Evolutionary conservation across 1,140 invertebrate genomes (phyloP).

Genomic region (Heterodera carotae): DNA sequence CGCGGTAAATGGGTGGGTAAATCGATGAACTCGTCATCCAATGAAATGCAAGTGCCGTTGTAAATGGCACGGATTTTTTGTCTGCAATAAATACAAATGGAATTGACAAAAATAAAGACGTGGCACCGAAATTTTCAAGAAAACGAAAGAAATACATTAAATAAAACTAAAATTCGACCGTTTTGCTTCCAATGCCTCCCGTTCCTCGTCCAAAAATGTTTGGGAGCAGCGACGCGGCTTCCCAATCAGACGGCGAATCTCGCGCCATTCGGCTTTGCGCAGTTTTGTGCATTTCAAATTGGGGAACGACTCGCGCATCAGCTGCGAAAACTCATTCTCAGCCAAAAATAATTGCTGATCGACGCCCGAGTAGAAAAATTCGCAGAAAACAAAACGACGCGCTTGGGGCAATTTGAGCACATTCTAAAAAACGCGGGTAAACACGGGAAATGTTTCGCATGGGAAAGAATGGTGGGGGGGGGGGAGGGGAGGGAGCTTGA

Average conservation of each 20-base stretch:
- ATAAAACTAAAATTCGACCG: constrained; percentile 66
- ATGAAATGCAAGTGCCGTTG: constrained; percentile 76
- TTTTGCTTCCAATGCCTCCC: constrained; percentile 83
- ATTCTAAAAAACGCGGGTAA: constrained; percentile 71
- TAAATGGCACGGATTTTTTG: constrained; percentile 90
- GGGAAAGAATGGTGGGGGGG: not conserved
- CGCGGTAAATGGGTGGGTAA: constrained; percentile 92
- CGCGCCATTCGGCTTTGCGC: constrained; percentile 89
- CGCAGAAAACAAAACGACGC: constrained; percentile 78
- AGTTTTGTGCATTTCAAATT: constrained; percentile 82
- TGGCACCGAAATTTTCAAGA: not conserved
- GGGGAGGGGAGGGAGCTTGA: not conserved
- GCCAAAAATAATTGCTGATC: constrained; percentile 84
- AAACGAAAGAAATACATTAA: not conserved
- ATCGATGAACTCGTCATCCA: constrained; percentile 77
- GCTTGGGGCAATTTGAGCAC: constrained; percentile 96
- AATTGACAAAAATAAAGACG: not conserved
- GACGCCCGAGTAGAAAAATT: constrained; percentile 94
- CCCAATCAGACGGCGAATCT: constrained; percentile 91
- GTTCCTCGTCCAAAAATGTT: constrained; percentile 92
- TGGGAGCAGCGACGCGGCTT: constrained; percentile 82
- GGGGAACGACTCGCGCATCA: constrained; percentile 89
- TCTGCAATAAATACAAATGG: constrained; percentile 29
- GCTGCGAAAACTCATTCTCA: constrained; percentile 94
- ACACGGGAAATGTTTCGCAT: not conserved